Base-by-base conservation (phyloP, 1,140 invertebrate genomes). In the Bombus waltoni region DNA sequence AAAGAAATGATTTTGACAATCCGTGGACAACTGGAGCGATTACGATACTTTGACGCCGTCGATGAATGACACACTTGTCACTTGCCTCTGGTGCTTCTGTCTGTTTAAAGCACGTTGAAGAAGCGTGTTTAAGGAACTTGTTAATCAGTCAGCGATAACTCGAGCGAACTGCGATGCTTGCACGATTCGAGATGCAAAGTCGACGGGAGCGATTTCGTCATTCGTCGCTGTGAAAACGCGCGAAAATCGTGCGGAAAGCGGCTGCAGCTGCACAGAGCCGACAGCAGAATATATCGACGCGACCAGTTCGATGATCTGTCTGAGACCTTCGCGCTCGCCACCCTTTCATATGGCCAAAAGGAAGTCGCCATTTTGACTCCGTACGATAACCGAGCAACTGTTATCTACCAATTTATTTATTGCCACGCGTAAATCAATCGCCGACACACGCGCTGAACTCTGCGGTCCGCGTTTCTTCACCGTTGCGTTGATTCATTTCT, bases 371-470 rank as follows among this genome's bases (percentile, higher is more conserved):
- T 89, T 92, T 91, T 92, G 84, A 90, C 87, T 92, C 88, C 87
- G 79, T 75, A 89, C 73, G 87, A 91, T 87, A 90, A 90, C 89
- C 71, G 81, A 89, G 87, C 82, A 88, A 81, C 73, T 47, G 88
- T 92, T 92, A 92, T 92, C 88, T 89, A 82, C 88, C 89, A 90
- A 92, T 91, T 90, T 91, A 92, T 90, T 92, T 92, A 91, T 90
- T 92, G 68, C 81, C 84, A 86, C 81, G 87, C 86, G 83, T 91
- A 89, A 89, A 92, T 92, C 84, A 89, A 73, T 86, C 76, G 87
- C 44, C 59, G 87, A 83, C 65, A 83, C 65, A 88, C 83, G 44
- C 38, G 57, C 66, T 28, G 78, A 71, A 62, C 74, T 42, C 32
- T 35, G 32, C n/a, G 53, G 66, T 53, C 38, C 66, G 47, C 65